These are phyloP conservation scores for Melieria omissa DNA, from an alignment of 2,888 invertebrate genomes.

Conservation along the genomic window DNA sequence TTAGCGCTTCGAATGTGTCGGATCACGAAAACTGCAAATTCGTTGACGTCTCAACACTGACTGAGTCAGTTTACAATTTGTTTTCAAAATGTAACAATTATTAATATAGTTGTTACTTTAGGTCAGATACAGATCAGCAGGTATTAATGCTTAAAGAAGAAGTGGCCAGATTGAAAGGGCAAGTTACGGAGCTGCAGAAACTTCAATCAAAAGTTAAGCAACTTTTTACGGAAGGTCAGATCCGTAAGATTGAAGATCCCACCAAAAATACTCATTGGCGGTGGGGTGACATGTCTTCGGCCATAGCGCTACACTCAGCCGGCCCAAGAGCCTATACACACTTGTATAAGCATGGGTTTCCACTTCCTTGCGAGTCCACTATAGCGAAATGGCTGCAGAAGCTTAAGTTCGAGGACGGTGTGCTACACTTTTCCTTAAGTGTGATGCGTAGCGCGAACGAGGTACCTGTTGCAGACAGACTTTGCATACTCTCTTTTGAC, in stretches of 20 bases:
- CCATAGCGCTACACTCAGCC: too few species aligned
- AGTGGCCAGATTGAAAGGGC: neutral
- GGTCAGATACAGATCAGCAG: neutral
- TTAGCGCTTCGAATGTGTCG: neutral
- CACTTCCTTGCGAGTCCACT: slow-evolving; percentile 4
- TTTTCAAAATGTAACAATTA: too few species aligned
- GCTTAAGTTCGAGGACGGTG: slow-evolving; percentile 21
- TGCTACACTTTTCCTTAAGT: neutral
- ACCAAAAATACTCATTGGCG: neutral
- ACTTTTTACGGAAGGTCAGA: slow-evolving; percentile 14
- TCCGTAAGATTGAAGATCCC: slow-evolving; percentile 6
- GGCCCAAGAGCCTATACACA: too few species aligned
- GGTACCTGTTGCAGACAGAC: too few species aligned
- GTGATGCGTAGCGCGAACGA: neutral
- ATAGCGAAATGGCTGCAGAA: slow-evolving; percentile 9
- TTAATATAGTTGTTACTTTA: neutral
- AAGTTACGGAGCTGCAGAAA: neutral
- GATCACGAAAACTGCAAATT: too few species aligned
- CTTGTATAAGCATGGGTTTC: too few species aligned
- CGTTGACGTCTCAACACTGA: neutral
- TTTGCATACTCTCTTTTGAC: too few species aligned
- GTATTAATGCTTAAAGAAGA: neutral
- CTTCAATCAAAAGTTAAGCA: neutral
- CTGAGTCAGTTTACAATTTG: neutral
- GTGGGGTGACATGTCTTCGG: slow-evolving; percentile 5